Percentiles rank a stretch among this genome's conserved stretches.
phyloP scores from a whole-genome alignment of 1,140 invertebrate species.

The Semibalanus balanoides region DNA sequence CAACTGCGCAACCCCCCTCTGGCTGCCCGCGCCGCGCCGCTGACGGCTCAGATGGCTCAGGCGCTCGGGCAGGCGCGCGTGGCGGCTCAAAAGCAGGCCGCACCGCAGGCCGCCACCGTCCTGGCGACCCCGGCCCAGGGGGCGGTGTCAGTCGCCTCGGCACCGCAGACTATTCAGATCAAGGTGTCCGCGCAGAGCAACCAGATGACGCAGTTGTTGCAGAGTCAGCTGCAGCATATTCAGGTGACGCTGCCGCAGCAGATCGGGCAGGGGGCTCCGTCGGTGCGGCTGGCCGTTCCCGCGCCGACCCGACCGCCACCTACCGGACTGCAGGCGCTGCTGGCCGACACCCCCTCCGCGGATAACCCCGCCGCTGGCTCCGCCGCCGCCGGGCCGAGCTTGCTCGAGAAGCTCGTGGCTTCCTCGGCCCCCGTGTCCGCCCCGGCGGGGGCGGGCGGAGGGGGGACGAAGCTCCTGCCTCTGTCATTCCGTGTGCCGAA shows the following conservation, averaged over 20 bases:
- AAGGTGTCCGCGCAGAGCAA: not conserved
- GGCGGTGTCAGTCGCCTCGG: not conserved
- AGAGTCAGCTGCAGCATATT: constrained; percentile 3
- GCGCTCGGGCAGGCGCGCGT: not conserved
- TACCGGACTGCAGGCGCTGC: not conserved
- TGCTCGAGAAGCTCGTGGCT: not conserved
- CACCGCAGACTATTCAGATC: not conserved
- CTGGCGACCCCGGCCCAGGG: not conserved
- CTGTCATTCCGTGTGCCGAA: not conserved
- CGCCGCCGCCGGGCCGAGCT: not conserved
- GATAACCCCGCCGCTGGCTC: not conserved
- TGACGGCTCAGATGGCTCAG: not conserved
- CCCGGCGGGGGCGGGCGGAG: too few relatives aligned
- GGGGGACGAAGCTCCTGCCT: not conserved
- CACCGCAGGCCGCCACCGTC: not conserved
- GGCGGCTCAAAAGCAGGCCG: not conserved
- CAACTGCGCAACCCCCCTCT: not conserved
- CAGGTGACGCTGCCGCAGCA: constrained; percentile 1
- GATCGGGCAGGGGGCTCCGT: too few relatives aligned
- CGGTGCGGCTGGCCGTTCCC: not conserved
- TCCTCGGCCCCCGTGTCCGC: not conserved
- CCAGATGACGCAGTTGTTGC: not conserved
- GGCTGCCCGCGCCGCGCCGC: not conserved
- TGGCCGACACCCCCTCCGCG: not conserved
- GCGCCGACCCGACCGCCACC: too few relatives aligned